phyloP scores from a whole-genome alignment of 2,113 vertebrate species.

The Typhlomys cinereus region DNA sequence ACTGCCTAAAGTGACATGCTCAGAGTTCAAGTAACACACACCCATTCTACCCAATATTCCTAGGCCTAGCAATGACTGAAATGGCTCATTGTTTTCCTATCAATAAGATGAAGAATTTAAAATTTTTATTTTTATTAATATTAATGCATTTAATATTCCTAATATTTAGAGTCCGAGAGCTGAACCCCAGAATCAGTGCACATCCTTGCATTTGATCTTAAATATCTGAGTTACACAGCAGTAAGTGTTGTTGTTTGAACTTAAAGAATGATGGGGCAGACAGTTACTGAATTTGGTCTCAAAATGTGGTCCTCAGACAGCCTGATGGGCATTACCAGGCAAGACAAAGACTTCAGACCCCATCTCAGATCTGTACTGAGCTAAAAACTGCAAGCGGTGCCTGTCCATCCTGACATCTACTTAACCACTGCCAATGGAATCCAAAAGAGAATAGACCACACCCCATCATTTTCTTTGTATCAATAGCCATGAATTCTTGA shows the following conservation, averaged over 20 bases:
- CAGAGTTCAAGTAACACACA: not conserved
- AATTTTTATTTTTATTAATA: not conserved
- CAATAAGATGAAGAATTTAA: not conserved
- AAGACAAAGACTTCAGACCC: not conserved
- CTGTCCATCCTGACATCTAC: fast-evolving
- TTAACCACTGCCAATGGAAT: not conserved
- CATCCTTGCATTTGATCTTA: not conserved
- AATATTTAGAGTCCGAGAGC: not conserved
- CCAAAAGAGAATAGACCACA: not conserved
- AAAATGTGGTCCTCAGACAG: not conserved
- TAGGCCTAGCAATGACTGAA: not conserved
- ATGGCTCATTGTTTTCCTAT: not conserved
- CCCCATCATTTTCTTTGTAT: not conserved
- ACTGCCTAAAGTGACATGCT: not conserved
- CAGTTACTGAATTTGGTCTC: not conserved
- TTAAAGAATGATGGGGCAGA: not conserved
- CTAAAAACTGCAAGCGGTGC: not conserved
- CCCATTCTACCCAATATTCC: not conserved
- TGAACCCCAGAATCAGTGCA: not conserved
- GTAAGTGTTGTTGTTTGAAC: not conserved
- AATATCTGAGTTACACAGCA: not conserved
- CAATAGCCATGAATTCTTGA: not conserved
- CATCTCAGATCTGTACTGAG: not conserved
- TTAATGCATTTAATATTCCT: too few species aligned
- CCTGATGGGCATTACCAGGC: fast-evolving